Percentiles rank a stretch among this genome's conserved stretches.
Conservation (phyloP, 1,140 invertebrate species). For the Calosoma granatense region DNA sequence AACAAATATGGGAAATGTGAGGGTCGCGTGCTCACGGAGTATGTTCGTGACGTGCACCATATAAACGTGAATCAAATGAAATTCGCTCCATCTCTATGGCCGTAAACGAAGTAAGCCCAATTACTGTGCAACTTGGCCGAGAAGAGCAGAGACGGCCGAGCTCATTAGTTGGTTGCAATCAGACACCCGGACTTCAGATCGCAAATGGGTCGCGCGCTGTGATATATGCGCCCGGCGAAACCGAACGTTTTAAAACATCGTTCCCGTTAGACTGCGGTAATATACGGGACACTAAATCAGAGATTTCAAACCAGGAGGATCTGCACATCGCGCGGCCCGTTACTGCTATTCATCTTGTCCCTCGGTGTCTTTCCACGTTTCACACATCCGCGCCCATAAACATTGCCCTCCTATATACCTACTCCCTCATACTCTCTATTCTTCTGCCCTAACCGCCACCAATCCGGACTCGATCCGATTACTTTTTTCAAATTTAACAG, state of each 20-base stretch:
- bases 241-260: slow-evolving; percentile 8
- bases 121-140: background rate
- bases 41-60: too few species aligned
- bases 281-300: slow-evolving; percentile 7
- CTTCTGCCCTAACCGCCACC: too few species aligned
- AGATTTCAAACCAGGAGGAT: background rate
- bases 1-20: too few species aligned
- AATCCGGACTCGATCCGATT: too few species aligned
- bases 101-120: background rate
- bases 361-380: background rate
- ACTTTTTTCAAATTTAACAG: background rate
- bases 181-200: slow-evolving; percentile 1
- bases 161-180: slow-evolving; percentile 6
- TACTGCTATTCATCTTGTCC: background rate
- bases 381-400: too few species aligned
- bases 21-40: too few species aligned
- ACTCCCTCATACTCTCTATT: too few species aligned
- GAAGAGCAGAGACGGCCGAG: background rate
- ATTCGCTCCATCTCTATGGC: background rate
- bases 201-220: background rate
- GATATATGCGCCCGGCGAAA: background rate
- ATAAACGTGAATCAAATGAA: too few species aligned
- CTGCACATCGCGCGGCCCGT: background rate
- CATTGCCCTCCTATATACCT: too few species aligned
- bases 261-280: slow-evolving; percentile 7